These are phyloP conservation scores for Bimastos eiseni DNA, from an alignment of 2,888 invertebrate species.

Conservation along the genomic window DNA sequence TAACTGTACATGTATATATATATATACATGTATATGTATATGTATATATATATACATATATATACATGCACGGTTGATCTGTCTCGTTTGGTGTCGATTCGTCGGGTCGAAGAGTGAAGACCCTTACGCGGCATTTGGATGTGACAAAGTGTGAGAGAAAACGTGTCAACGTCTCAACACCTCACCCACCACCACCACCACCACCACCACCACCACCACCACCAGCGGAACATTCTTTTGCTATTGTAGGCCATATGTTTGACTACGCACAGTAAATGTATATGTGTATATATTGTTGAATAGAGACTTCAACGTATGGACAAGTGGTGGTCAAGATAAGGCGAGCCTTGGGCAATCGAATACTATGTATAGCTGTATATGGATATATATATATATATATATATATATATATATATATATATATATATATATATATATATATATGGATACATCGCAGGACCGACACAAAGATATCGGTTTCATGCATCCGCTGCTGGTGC, in stretches of 20 bases:
- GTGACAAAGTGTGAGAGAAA: constrained; percentile 6
- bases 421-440: too few relatives aligned
- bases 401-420: too few relatives aligned
- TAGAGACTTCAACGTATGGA: background rate
- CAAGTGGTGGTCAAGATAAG: constrained; percentile 13
- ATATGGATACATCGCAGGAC: background rate
- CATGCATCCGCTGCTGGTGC: background rate
- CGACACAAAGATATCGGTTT: constrained; percentile 13
- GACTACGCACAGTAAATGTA: background rate
- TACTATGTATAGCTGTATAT: too few relatives aligned
- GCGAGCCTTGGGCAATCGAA: too few relatives aligned
- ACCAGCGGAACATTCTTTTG: background rate
- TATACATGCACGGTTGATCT: background rate
- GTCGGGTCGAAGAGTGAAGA: background rate
- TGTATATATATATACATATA: background rate
- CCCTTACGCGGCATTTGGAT: background rate
- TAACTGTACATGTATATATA: background rate
- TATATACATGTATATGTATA: background rate
- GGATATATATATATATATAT: too few relatives aligned
- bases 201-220: background rate
- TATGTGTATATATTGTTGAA: background rate
- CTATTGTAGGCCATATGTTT: background rate
- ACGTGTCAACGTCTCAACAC: background rate
- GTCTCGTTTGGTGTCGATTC: background rate
- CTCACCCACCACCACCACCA: background rate